Evolutionary conservation across 23 tunicate genomes (phyloP), one percentile per base, ranked within the genome.

Genomic region (Halocynthia roretzi): DNA sequence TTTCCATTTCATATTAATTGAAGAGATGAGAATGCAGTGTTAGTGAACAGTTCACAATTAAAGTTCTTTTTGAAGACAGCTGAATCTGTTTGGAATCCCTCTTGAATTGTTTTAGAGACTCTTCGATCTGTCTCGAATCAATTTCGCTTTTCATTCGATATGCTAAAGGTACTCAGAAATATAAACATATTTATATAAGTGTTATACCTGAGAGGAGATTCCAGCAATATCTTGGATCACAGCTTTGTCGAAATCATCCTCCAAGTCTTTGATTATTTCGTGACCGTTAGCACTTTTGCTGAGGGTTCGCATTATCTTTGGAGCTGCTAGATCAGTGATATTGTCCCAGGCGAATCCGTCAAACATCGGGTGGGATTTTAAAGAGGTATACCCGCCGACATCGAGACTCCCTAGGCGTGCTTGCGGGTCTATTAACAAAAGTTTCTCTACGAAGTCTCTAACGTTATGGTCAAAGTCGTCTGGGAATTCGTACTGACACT

Each of bases 401-500:
- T 63, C 70, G 20, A 51, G 20, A 7, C 66, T 77, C 0, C 81
- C 70, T 5, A 77, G 71, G 19, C 81, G 81, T 9, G 54, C 53
- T 52, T 74, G 78, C 9, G 98, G 98, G 60, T 92, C 98, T 53
- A 86, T 78, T 49, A 83, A 80, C n/a, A 92, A 67, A 14, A 92
- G 62, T 57, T 72, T 44, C 14, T 54, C 56, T 8, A 92, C 84
- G 6, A 92, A 20, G 71, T 92, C 92, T 55, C 75, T 79, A 17
- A 85, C 98, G 20, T 86, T 69, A 8, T 52, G 78, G 21, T 83
- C 73, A 75, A 92, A 74, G 18, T 82, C 80, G 5, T 86, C 92
- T 8, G 98, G 92, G 54, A 92, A 82, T 31, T 86, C 87, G 62
- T 86, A 92, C 21, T 83, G 72, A 54, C 87, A 86, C 18, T 75